phyloP scores from a whole-genome alignment of 2,113 vertebrate genomes.

The Apteryx mantelli region DNA sequence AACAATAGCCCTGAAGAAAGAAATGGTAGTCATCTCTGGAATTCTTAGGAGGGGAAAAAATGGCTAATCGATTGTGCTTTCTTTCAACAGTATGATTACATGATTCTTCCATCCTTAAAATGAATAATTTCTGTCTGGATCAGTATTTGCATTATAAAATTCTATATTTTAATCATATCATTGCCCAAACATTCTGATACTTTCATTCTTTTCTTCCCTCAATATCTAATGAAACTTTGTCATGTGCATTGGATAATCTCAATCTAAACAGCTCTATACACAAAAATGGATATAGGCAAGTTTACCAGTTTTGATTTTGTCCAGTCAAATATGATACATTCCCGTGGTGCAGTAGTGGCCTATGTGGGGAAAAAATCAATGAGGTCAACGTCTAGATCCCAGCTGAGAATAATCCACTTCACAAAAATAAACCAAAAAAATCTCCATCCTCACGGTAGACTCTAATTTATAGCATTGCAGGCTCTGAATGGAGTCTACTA shows the following conservation, averaged over 20 bases:
- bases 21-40: not conserved
- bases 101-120: not conserved
- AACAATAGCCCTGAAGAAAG: not conserved
- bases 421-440: conserved; percentile 46
- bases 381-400: conserved; percentile 31
- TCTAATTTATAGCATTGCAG: conserved; percentile 23
- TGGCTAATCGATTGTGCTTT: not conserved
- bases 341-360: conserved; percentile 2
- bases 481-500: not conserved
- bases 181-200: not conserved
- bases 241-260: not conserved
- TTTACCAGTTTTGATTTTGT: conserved; percentile 32
- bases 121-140: not conserved
- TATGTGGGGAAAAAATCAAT: not conserved
- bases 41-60: conserved; percentile 6
- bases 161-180: not conserved
- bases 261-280: not conserved
- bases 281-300: not conserved
- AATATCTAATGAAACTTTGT: not conserved
- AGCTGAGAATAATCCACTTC: conserved; percentile 38
- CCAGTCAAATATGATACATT: conserved; percentile 38
- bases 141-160: not conserved
- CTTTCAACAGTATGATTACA: not conserved
- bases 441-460: not conserved
- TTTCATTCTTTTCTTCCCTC: not conserved